phyloP scores from a whole-genome alignment of 2,888 invertebrate genomes.

The Hydrotaea diabolus region DNA sequence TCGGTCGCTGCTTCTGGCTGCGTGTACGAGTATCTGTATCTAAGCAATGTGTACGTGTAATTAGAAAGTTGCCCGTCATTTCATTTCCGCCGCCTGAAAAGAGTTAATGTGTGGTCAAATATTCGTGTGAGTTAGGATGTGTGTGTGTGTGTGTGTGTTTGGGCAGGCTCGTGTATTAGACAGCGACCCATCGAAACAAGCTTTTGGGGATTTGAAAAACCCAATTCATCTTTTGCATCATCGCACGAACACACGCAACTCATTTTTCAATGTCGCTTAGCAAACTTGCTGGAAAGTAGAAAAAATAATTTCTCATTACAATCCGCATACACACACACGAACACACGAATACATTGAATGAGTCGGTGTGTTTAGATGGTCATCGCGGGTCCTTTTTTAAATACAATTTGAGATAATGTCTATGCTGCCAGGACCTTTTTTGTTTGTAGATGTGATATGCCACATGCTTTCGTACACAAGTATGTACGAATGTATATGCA shows the following conservation, averaged over 20 bases:
- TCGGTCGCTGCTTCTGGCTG: background rate
- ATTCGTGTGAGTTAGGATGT: background rate
- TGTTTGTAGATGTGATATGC: background rate
- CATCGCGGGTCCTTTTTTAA: slow-evolving; percentile 56
- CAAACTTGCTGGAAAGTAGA: background rate
- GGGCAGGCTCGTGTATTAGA: slow-evolving; percentile 14
- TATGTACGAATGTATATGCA: background rate
- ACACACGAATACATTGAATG: background rate
- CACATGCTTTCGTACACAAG: background rate
- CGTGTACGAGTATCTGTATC: background rate
- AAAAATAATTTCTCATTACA: slow-evolving; percentile 24
- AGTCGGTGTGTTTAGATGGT: slow-evolving; percentile 58
- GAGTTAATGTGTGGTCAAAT: slow-evolving; percentile 65
- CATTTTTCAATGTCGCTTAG: slow-evolving; percentile 33
- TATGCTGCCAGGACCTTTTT: background rate
- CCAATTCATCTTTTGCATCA: slow-evolving; percentile 23
- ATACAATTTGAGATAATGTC: slow-evolving; percentile 55
- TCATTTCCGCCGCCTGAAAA: slow-evolving; percentile 59
- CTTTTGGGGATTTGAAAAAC: slow-evolving; percentile 29
- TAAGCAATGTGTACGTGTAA: slow-evolving; percentile 54
- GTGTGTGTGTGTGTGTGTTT: slow-evolving; percentile 8
- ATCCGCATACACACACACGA: background rate
- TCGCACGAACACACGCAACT: slow-evolving; percentile 14
- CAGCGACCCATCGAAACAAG: slow-evolving; percentile 22
- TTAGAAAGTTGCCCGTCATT: slow-evolving; percentile 66